Evolutionary conservation across 1,140 invertebrate species (phyloP).

Genomic region (Nephila pilipes): DNA sequence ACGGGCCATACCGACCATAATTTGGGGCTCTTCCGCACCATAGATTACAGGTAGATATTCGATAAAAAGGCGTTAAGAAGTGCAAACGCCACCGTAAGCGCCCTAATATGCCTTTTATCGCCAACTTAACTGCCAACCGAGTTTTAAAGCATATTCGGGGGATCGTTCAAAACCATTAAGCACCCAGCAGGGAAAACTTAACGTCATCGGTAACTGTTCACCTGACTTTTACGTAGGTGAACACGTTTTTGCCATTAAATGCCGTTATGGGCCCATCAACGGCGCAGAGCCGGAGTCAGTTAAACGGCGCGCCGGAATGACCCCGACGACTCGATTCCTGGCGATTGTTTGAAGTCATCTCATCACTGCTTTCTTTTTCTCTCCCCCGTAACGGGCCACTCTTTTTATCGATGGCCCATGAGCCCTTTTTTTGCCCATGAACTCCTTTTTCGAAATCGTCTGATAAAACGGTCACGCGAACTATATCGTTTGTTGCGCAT

Average conservation of each 20-base stretch:
- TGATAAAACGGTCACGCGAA: slow-evolving; percentile 65
- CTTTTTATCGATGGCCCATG: slow-evolving; percentile 45
- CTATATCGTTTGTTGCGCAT: slow-evolving; percentile 12
- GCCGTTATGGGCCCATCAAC: slow-evolving; percentile 67
- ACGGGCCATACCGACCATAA: slow-evolving; percentile 17
- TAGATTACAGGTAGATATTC: slow-evolving; percentile 73
- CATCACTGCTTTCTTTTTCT: slow-evolving; percentile 54
- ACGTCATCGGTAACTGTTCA: slow-evolving; percentile 69
- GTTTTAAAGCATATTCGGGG: slow-evolving; percentile 73
- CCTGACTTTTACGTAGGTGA: slow-evolving; percentile 69
- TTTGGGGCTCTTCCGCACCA: slow-evolving; percentile 40
- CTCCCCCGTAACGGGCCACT: slow-evolving; percentile 13
- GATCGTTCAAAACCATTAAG: slow-evolving; percentile 68
- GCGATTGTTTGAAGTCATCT: slow-evolving; percentile 62
- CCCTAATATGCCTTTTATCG: slow-evolving; percentile 70
- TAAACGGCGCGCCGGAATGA: slow-evolving; percentile 16
- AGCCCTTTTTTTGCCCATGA: slow-evolving; percentile 1
- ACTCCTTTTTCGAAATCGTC: slow-evolving; percentile 47
- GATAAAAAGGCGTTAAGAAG: slow-evolving; percentile 70
- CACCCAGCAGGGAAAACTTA: slow-evolving; percentile 68
- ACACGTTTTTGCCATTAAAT: slow-evolving; percentile 74
- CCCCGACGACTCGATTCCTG: slow-evolving; percentile 24
- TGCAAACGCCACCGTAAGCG: slow-evolving; percentile 28
- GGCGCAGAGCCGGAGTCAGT: slow-evolving; percentile 8
- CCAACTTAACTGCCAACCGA: slow-evolving; percentile 57